Evolutionary conservation across 2,797 vertebrate genomes (phyloP).

Genomic region (Perodicticus potto): DNA sequence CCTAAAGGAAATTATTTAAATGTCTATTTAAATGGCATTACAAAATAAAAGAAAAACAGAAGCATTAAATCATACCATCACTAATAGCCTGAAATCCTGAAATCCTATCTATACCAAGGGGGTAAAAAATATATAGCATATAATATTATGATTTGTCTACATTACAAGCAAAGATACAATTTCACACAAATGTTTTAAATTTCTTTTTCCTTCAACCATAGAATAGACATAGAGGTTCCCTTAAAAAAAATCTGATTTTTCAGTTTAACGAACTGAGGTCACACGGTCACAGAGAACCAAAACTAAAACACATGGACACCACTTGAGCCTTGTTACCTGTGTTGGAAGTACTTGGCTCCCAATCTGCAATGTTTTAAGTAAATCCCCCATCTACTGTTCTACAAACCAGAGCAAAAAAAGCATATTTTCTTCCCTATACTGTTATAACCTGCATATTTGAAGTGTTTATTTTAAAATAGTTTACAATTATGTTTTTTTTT

Average conservation of each 20-base stretch:
- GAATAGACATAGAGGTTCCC: not conserved
- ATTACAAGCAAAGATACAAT: slow-evolving; percentile 42
- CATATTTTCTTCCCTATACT: not conserved
- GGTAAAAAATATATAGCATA: not conserved
- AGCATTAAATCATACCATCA: not conserved
- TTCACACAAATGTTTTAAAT: slow-evolving; percentile 29
- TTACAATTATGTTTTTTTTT: not conserved
- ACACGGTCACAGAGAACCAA: not conserved
- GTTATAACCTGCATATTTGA: not conserved
- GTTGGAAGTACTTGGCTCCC: too few species aligned
- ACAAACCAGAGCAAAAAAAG: slow-evolving; percentile 18
- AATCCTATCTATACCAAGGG: not conserved
- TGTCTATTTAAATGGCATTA: not conserved
- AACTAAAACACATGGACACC: not conserved
- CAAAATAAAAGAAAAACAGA: slow-evolving; percentile 12
- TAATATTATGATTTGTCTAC: slow-evolving; percentile 7
- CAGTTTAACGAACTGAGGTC: not conserved
- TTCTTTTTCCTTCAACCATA: slow-evolving; percentile 4
- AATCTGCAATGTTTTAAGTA: slow-evolving; percentile 23
- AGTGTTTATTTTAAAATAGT: slow-evolving; percentile 1
- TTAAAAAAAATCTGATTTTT: not conserved
- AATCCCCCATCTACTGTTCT: not conserved
- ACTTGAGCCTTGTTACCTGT: too few species aligned
- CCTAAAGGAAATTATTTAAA: not conserved
- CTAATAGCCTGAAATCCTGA: slow-evolving; percentile 30